A percentile compares a stretch with the other conserved stretches of the same genome.
Evolutionary conservation across 2,113 vertebrate genomes (phyloP).

Genomic region (Lagopus leucura): DNA sequence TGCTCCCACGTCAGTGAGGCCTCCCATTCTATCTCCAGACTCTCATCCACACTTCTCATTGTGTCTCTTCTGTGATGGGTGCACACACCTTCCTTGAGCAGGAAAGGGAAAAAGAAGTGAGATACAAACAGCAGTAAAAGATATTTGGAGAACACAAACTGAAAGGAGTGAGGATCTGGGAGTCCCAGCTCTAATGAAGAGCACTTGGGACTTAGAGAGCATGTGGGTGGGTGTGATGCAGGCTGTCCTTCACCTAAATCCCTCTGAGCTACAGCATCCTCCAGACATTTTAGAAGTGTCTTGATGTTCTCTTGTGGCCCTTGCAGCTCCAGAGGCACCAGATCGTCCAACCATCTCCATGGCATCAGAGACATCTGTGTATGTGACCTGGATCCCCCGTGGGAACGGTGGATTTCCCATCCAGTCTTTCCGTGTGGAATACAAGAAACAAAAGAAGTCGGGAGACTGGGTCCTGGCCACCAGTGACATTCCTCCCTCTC

Average conservation of each 20-base stretch:
- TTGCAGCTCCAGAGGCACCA: constrained; percentile 93
- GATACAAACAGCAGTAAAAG: neutral
- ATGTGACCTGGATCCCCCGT: constrained; percentile 97
- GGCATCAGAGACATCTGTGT: constrained; percentile 94
- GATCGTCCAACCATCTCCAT: constrained; percentile 97
- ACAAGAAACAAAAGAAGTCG: constrained; percentile 90
- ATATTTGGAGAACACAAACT: neutral
- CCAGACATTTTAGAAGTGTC: neutral
- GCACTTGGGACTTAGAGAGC: neutral
- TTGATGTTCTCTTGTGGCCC: neutral
- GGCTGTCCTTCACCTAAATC: neutral
- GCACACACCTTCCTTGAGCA: neutral
- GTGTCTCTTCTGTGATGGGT: neutral
- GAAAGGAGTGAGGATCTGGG: neutral
- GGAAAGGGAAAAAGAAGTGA: neutral
- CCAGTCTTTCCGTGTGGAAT: constrained; percentile 94
- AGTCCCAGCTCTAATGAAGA: neutral
- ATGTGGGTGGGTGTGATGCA: neutral
- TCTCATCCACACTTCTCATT: neutral
- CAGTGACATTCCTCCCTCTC: constrained; percentile 92
- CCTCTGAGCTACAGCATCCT: neutral
- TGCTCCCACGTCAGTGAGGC: neutral
- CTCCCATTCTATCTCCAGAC: neutral
- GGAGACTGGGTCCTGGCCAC: constrained; percentile 94
- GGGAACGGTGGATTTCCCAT: constrained; percentile 96